These are phyloP conservation scores for Acronicta leporina DNA, from an alignment of 2,888 invertebrate species.

Conservation along the genomic window DNA sequence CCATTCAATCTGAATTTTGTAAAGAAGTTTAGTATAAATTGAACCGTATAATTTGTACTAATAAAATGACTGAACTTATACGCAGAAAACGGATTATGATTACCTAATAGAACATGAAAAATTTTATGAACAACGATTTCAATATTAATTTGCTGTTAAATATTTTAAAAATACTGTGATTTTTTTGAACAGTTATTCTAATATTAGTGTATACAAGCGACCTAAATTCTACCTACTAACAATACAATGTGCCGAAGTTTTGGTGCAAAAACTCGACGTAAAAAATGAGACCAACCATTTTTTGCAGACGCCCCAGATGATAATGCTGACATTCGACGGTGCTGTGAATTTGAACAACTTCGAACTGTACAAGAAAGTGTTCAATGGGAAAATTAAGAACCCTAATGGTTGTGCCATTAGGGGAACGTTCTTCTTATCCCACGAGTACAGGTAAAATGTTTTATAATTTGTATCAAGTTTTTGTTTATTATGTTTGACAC, in stretches of 20 bases:
- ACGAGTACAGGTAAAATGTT: constrained; percentile 91
- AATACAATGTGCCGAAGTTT: constrained; percentile 5
- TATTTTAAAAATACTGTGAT: neutral
- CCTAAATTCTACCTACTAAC: constrained; percentile 7
- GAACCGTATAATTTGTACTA: neutral
- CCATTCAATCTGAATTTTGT: neutral
- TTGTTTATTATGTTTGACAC: neutral
- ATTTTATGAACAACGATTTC: neutral
- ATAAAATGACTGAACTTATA: too few relatives aligned
- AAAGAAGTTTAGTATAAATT: neutral
- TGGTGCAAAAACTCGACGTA: constrained; percentile 10
- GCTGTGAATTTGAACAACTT: constrained; percentile 97
- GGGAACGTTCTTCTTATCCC: constrained; percentile 98
- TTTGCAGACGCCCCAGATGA: constrained; percentile 96
- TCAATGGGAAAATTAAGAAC: constrained; percentile 94
- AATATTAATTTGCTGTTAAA: neutral
- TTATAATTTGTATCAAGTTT: constrained; percentile 8
- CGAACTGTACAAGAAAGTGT: constrained; percentile 95
- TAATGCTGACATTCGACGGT: constrained; percentile 97
- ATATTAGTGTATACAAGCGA: constrained; percentile 1
- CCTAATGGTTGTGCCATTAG: constrained; percentile 96
- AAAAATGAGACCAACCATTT: constrained; percentile 16
- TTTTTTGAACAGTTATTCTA: neutral
- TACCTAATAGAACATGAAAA: neutral
- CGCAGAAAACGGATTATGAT: too few relatives aligned